phyloP scores from a whole-genome alignment of 2,888 invertebrate species.

The Drosophila meridiana region DNA sequence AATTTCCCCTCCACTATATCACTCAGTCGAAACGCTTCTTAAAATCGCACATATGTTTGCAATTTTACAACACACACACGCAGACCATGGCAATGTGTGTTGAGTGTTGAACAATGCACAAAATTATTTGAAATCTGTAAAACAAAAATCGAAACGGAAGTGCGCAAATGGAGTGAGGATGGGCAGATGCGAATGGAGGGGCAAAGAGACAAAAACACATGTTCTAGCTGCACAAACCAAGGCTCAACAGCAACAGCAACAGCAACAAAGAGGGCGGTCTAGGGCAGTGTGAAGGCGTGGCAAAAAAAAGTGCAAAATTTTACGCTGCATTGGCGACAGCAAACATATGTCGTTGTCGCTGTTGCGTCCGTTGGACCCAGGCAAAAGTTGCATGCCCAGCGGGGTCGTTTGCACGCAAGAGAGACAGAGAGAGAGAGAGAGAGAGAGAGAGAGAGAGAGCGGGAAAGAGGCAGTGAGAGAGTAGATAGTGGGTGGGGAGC shows the following conservation, averaged over 20 bases:
- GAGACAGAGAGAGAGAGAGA: neutral
- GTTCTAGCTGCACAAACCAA: slow-evolving; percentile 36
- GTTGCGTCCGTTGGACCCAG: slow-evolving; percentile 49
- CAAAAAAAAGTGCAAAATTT: slow-evolving; percentile 56
- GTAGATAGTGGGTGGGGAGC: neutral
- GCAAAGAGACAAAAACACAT: slow-evolving; percentile 48
- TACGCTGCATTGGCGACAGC: slow-evolving; percentile 74
- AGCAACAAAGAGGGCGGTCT: neutral
- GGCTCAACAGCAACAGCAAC: slow-evolving; percentile 20
- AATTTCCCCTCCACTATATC: neutral
- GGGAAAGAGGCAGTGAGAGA: neutral
- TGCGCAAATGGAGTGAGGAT: neutral
- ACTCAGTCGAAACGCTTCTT: slow-evolving; percentile 6
- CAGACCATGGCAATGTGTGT: neutral
- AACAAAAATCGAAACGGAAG: slow-evolving; percentile 19
- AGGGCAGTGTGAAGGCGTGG: neutral
- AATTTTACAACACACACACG: slow-evolving; percentile 33
- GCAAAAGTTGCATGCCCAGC: slow-evolving; percentile 59
- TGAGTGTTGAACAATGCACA: slow-evolving; percentile 22
- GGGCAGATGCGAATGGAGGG: neutral
- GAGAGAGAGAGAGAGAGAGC: neutral
- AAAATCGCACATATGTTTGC: slow-evolving; percentile 36
- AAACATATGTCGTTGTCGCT: slow-evolving; percentile 63
- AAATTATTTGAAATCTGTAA: slow-evolving; percentile 36
- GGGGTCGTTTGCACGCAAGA: slow-evolving; percentile 63